Percentiles rank a stretch among this genome's conserved stretches.
phyloP scores from a whole-genome alignment of 2,888 invertebrate species.

The Drosophila lutescens region DNA sequence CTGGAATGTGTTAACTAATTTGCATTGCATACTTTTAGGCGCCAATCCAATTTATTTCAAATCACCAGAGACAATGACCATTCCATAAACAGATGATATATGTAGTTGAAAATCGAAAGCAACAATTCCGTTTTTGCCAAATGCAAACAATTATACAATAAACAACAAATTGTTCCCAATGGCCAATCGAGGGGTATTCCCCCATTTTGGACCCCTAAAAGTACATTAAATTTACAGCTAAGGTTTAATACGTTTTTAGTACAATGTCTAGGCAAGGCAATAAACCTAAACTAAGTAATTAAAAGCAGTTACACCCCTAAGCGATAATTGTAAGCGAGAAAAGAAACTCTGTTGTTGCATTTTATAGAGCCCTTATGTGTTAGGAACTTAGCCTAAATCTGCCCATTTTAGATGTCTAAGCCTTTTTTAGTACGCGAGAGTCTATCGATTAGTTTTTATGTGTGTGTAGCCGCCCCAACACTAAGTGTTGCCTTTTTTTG shows the following conservation, averaged over 20 bases:
- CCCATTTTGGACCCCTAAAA: constrained; percentile 6
- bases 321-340: constrained; percentile 27
- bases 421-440: constrained; percentile 48
- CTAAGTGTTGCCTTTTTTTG: constrained; percentile 63
- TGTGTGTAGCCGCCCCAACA: constrained; percentile 51
- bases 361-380: constrained; percentile 45
- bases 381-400: constrained; percentile 33
- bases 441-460: constrained; percentile 52
- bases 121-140: too few species aligned
- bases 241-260: constrained; percentile 77
- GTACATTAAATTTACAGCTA: constrained; percentile 50
- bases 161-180: constrained; percentile 14
- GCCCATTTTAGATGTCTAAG: constrained; percentile 21
- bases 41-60: neutral
- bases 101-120: neutral
- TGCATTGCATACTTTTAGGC: neutral
- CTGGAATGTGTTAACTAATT: neutral
- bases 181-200: neutral
- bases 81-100: neutral
- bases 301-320: constrained; percentile 19
- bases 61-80: neutral
- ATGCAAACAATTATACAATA: neutral
- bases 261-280: constrained; percentile 69
- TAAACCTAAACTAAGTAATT: constrained; percentile 44
- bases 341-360: constrained; percentile 61